A percentile compares a stretch with the other conserved stretches of the same genome.
phyloP scores from a whole-genome alignment of 2,113 vertebrate species.

The Cepphus grylle region DNA sequence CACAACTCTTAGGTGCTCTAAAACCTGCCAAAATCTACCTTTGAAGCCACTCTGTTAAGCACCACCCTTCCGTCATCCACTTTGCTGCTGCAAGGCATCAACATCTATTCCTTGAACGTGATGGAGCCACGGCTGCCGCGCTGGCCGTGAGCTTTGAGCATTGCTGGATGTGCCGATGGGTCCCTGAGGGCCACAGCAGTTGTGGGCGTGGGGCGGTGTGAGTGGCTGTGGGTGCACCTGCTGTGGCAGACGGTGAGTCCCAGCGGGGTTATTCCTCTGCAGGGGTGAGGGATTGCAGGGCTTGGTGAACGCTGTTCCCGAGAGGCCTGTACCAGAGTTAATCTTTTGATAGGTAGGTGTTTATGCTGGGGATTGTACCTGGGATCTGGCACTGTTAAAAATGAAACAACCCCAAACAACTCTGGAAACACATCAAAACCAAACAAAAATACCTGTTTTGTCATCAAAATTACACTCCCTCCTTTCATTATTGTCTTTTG shows the following conservation, averaged over 20 bases:
- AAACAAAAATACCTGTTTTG: background rate
- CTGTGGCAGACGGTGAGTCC: too few species aligned
- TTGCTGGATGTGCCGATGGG: background rate
- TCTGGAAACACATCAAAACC: background rate
- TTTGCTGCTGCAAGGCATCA: background rate
- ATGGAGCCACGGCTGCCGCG: background rate
- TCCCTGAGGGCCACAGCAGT: rapidly evolving
- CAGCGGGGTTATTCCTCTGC: background rate
- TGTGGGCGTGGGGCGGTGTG: rapidly evolving
- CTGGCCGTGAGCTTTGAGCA: background rate
- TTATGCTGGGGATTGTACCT: background rate
- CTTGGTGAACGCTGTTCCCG: background rate
- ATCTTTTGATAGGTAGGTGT: background rate
- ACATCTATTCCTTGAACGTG: background rate
- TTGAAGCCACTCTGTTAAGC: background rate
- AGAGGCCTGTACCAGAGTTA: background rate
- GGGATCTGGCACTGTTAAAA: background rate
- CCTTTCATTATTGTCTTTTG: background rate
- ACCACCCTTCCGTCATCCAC: background rate
- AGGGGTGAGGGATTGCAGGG: background rate
- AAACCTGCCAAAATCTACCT: background rate
- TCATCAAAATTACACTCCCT: background rate
- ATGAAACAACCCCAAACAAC: background rate
- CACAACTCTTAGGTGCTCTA: background rate
- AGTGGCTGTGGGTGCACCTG: background rate